phyloP scores from a whole-genome alignment of 2,113 vertebrate genomes.

The Gavialis gangeticus region DNA sequence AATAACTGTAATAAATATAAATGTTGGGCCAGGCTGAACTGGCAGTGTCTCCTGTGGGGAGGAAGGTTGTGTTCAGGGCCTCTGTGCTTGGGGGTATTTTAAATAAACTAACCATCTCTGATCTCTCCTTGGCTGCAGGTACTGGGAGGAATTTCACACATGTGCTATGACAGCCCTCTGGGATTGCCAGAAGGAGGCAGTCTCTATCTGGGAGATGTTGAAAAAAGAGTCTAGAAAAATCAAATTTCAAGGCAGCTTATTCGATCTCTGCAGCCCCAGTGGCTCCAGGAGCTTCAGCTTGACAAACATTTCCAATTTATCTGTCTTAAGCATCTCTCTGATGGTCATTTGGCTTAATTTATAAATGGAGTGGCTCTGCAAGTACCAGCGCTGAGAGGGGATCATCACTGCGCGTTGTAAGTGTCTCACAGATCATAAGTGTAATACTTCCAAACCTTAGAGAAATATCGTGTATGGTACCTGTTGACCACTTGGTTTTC shows the following conservation, averaged over 20 bases:
- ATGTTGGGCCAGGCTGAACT: rapidly evolving
- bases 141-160: conserved; percentile 84
- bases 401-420: rapidly evolving
- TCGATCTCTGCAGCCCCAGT: conserved; percentile 80
- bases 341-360: conserved; percentile 52
- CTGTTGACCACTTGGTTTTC: not conserved
- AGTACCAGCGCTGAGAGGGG: not conserved
- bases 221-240: conserved; percentile 81
- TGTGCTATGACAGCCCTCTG: conserved; percentile 77
- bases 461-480: not conserved
- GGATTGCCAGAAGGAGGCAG: conserved; percentile 82
- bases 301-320: not conserved
- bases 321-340: conserved; percentile 43
- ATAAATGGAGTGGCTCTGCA: not conserved
- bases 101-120: not conserved
- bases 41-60: not conserved
- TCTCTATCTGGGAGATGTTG: conserved; percentile 81
- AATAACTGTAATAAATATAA: rapidly evolving
- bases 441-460: not conserved
- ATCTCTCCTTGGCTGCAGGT: conserved; percentile 69
- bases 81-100: not conserved
- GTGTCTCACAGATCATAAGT: rapidly evolving
- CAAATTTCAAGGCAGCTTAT: conserved; percentile 83
- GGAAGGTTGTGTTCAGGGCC: not conserved
- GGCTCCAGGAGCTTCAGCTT: conserved; percentile 48